Conservation (phyloP, 2,113 vertebrate genomes). For the Sciurus niger region DNA sequence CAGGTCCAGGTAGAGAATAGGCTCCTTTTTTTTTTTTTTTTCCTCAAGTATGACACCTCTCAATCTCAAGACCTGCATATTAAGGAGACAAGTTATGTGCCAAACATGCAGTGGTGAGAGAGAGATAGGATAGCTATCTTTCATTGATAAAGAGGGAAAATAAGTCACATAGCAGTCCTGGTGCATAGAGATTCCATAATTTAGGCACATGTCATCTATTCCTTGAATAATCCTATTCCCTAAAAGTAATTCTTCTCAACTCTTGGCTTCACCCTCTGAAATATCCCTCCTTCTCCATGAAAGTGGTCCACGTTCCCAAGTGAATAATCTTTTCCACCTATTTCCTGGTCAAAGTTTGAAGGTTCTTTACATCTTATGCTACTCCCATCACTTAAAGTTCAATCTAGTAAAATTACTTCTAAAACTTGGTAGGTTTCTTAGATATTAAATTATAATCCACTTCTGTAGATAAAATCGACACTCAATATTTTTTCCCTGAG, state of each 20-base stretch:
- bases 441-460: not conserved
- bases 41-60: not conserved
- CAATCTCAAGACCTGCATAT: not conserved
- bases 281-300: not conserved
- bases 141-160: not conserved
- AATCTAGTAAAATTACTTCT: not conserved
- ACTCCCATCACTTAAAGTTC: not conserved
- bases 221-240: not conserved
- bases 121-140: not conserved
- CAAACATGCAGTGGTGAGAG: not conserved
- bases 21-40: not conserved
- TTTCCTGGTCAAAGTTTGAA: not conserved
- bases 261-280: not conserved
- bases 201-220: not conserved
- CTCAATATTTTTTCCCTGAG: not conserved
- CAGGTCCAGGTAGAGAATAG: not conserved
- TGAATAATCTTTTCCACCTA: not conserved
- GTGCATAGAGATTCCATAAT: not conserved
- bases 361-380: not conserved
- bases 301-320: not conserved
- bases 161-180: not conserved
- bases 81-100: not conserved
- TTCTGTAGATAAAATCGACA: constrained; percentile 10
- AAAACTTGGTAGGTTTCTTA: constrained; percentile 7
- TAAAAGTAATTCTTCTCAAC: not conserved